A percentile compares a stretch with the other conserved stretches of the same genome.
These are phyloP conservation scores for Loriculus beryllinus DNA, from an alignment of 2,797 vertebrate species.

Conservation along the genomic window DNA sequence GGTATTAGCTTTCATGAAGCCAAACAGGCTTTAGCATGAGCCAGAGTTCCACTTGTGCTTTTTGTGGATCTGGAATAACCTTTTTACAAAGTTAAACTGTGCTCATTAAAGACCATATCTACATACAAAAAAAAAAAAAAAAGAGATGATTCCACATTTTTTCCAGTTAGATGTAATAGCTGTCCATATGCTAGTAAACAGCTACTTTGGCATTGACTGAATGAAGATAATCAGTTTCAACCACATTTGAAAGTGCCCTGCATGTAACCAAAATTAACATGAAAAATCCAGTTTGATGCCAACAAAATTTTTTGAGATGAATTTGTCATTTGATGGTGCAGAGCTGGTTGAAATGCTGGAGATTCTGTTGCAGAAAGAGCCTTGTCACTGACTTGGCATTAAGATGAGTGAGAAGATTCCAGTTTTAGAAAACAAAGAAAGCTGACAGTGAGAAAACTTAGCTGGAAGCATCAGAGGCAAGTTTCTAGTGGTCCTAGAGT, in stretches of 20 bases:
- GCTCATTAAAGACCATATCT: neutral
- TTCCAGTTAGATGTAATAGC: neutral
- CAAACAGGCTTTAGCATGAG: neutral
- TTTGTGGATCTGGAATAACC: neutral
- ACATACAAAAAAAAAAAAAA: neutral
- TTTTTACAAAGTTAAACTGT: neutral
- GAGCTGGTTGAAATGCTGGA: neutral
- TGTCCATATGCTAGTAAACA: neutral
- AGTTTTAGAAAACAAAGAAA: neutral
- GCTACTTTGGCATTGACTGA: neutral
- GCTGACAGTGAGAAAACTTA: neutral
- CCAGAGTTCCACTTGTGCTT: neutral
- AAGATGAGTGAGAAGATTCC: neutral
- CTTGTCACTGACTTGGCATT: neutral
- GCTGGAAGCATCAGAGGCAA: neutral
- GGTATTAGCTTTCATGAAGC: neutral
- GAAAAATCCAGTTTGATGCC: neutral
- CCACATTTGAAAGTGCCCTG: neutral
- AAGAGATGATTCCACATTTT: neutral
- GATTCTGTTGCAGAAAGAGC: neutral
- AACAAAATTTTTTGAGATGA: rapidly evolving
- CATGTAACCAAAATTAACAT: neutral
- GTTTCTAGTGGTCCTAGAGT: neutral
- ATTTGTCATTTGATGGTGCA: rapidly evolving
- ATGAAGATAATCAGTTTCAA: neutral